These are phyloP conservation scores for Stenolophus ochropezus DNA, from an alignment of 2,888 invertebrate genomes.

Conservation along the genomic window DNA sequence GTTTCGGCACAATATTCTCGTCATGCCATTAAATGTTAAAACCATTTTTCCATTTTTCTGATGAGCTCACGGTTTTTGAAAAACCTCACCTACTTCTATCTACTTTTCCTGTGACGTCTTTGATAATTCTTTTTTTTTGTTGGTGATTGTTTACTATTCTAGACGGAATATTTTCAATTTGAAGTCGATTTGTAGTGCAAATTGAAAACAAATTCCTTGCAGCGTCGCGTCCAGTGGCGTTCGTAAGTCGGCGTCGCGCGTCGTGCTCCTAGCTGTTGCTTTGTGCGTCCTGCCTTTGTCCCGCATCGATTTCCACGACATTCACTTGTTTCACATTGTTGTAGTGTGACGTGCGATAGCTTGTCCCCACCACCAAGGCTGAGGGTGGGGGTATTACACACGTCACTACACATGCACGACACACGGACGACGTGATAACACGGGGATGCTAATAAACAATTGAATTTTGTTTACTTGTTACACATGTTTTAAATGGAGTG, in stretches of 20 bases:
- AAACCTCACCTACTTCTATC: too few relatives aligned
- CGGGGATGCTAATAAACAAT: neutral
- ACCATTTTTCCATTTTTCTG: too few relatives aligned
- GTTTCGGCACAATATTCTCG: too few relatives aligned
- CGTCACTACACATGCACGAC: constrained; percentile 12
- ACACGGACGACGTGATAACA: neutral
- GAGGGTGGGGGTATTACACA: neutral
- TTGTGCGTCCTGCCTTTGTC: neutral
- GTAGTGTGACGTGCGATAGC: constrained; percentile 1
- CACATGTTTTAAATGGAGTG: neutral
- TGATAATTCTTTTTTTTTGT: too few relatives aligned
- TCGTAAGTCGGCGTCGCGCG: neutral
- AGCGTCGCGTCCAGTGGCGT: neutral
- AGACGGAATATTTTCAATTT: neutral
- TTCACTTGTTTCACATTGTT: constrained; percentile 12
- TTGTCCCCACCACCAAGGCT: neutral
- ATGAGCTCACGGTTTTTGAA: too few relatives aligned
- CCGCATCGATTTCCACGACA: constrained; percentile 5
- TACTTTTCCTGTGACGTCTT: too few relatives aligned
- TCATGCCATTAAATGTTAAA: too few relatives aligned
- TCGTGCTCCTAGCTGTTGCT: neutral
- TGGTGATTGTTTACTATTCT: too few relatives aligned
- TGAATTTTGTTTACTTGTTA: neutral
- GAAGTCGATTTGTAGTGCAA: neutral
- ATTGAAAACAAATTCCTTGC: neutral